Evolutionary conservation across 2,888 invertebrate genomes (phyloP).

Genomic region (Noctua pronuba): DNA sequence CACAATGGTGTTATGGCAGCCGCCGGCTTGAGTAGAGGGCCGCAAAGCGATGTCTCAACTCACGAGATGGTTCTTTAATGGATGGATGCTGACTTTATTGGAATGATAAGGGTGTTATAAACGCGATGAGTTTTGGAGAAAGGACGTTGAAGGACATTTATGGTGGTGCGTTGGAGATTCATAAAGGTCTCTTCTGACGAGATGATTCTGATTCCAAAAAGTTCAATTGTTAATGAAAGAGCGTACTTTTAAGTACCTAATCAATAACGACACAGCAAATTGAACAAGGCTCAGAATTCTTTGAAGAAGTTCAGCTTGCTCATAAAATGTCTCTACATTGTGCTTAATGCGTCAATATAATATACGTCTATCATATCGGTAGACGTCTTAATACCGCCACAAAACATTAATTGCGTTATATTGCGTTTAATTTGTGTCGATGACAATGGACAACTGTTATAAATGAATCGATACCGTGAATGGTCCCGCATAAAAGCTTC

Average conservation of each 20-base stretch:
- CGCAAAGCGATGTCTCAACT: slow-evolving; percentile 56
- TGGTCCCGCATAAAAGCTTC: slow-evolving; percentile 55
- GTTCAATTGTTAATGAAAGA: no score
- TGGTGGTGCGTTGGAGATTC: neutral
- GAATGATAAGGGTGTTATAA: slow-evolving; percentile 41
- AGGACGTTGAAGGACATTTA: slow-evolving; percentile 12
- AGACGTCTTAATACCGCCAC: slow-evolving; percentile 10
- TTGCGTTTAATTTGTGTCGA: slow-evolving; percentile 56
- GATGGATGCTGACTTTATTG: slow-evolving; percentile 45
- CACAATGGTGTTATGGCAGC: slow-evolving; percentile 69
- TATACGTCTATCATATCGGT: neutral
- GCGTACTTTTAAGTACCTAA: neutral
- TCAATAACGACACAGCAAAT: neutral
- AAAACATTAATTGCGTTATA: slow-evolving; percentile 40
- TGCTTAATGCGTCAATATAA: neutral
- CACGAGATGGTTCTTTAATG: slow-evolving; percentile 47
- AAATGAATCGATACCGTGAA: slow-evolving; percentile 57
- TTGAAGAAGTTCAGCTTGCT: neutral
- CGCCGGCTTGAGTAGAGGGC: slow-evolving; percentile 45
- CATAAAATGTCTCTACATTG: slow-evolving; percentile 9
- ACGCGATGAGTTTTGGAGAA: slow-evolving; percentile 33
- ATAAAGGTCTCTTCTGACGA: neutral
- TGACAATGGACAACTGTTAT: slow-evolving; percentile 58
- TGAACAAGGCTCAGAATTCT: neutral
- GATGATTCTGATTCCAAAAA: slow-evolving; percentile 5